Evolutionary conservation across 2,888 invertebrate species (phyloP), one percentile per base, ranked within the genome.

Genomic region (Seira sanloemensis): DNA sequence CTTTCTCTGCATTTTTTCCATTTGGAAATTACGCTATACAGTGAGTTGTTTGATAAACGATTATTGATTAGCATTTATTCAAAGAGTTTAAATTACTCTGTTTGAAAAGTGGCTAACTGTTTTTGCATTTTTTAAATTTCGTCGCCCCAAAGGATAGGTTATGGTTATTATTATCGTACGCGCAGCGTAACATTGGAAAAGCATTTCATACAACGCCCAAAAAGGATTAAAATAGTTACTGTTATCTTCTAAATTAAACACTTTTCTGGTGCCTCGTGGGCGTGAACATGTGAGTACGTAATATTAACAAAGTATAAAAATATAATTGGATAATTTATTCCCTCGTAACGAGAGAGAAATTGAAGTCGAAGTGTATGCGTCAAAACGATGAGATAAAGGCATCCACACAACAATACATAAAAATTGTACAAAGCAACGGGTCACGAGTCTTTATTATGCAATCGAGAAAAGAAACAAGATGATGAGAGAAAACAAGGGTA

Each of bases 101-200:
- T 50, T 16, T 50, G 2, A 50, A 50, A 37, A 4, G 50, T 16
- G 50, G 4, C 37, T 50, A 50, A 50, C 50, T 50, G 50, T 50
- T 50, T 12, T 18, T 50, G 50, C 50, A 50, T 50, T 50, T 50
- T 50, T 50, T 50, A 50, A 2, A 37, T 37, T 50, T 50, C 16
- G 12, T 50, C 16, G 50, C 2, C 16, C n/a, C 50, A 62, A 54
- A 46, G 75, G 80, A 46, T 68, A 80, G 80, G 80, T 80, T 80
- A 80, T 73, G 80, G 80, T 75, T 75, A 50, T 54, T 54, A 58
- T 27, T 54, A 50, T 25, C 25, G 54, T n/a, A 46, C n/a, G 67
- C 27, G 69, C 21, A 50, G n/a, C 37, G 23, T 27, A 62, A 19
- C 21, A 23, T 19, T 27, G 27, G 16, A 1, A 19, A 1, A 46